Percentiles rank a stretch among this genome's conserved stretches.
phyloP scores from a whole-genome alignment of 2,797 vertebrate species.

The Pogoniulus pusillus region DNA sequence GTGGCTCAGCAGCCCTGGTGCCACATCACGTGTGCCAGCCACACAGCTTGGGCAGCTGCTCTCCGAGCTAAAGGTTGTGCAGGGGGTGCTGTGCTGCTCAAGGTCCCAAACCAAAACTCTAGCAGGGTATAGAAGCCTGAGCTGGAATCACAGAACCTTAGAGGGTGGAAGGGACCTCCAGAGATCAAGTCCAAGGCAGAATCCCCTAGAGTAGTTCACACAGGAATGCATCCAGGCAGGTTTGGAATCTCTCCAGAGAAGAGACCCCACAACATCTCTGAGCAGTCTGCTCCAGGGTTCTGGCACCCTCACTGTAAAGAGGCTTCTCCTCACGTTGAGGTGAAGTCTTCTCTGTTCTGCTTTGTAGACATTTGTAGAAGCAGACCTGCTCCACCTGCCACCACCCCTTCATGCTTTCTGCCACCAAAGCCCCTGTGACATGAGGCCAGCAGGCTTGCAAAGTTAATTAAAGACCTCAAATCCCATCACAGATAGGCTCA shows the following conservation, averaged over 20 bases:
- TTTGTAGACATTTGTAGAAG: neutral
- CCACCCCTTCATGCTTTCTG: neutral
- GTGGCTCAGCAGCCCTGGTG: accelerated
- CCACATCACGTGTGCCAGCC: accelerated
- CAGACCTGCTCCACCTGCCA: accelerated
- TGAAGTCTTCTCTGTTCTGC: too few species aligned
- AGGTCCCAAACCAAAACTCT: accelerated
- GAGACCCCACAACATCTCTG: too few species aligned
- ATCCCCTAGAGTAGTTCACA: too few species aligned
- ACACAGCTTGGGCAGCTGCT: accelerated
- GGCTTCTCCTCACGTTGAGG: too few species aligned
- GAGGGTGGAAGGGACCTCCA: too few species aligned
- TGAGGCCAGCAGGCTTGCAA: too few species aligned
- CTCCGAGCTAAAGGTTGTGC: accelerated
- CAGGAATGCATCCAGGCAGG: too few species aligned
- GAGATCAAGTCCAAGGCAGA: too few species aligned
- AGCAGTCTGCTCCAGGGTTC: too few species aligned
- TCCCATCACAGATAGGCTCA: accelerated
- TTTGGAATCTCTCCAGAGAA: too few species aligned
- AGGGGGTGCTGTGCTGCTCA: neutral
- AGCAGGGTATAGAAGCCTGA: neutral
- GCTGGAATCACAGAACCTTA: too few species aligned
- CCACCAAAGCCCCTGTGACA: accelerated
- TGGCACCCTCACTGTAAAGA: too few species aligned
- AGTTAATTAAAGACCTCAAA: neutral